A percentile compares a stretch with the other conserved stretches of the same genome.
phyloP scores from a whole-genome alignment of 2,888 invertebrate genomes.

The Tachystola acroxantha region DNA sequence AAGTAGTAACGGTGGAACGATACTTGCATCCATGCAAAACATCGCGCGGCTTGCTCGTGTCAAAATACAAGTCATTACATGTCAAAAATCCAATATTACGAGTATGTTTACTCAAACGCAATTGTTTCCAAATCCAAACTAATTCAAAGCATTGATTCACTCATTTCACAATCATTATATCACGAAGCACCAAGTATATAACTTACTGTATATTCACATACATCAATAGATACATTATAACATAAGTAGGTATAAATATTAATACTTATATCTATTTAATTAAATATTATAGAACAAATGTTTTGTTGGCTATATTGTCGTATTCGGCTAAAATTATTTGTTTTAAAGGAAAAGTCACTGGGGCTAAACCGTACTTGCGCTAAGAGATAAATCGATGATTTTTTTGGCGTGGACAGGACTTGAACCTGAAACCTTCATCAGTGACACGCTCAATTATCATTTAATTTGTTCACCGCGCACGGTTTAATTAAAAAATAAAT shows the following conservation, averaged over 20 bases:
- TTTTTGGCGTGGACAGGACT: no score
- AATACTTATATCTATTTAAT: neutral
- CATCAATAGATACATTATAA: neutral
- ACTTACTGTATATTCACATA: conserved; percentile 18
- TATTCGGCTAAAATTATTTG: no score
- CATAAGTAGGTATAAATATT: neutral
- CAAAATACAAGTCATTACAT: conserved; percentile 30
- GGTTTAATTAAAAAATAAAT: no score
- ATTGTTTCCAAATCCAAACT: neutral
- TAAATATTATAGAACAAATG: neutral
- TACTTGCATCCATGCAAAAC: conserved; percentile 59
- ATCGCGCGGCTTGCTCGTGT: conserved; percentile 40
- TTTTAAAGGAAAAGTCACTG: no score
- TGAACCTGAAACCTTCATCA: no score
- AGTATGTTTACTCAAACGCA: no score
- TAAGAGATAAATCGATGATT: no score
- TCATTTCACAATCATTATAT: conserved; percentile 22
- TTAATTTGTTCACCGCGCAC: no score
- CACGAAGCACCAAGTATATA: conserved; percentile 13
- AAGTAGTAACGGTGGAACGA: conserved; percentile 29
- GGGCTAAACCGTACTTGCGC: no score
- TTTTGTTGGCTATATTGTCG: neutral
- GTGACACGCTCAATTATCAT: no score
- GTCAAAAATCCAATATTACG: conserved; percentile 16
- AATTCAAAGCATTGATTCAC: conserved; percentile 5